Conservation (phyloP, 2,113 vertebrate genomes). For the Ptyas mucosa region DNA sequence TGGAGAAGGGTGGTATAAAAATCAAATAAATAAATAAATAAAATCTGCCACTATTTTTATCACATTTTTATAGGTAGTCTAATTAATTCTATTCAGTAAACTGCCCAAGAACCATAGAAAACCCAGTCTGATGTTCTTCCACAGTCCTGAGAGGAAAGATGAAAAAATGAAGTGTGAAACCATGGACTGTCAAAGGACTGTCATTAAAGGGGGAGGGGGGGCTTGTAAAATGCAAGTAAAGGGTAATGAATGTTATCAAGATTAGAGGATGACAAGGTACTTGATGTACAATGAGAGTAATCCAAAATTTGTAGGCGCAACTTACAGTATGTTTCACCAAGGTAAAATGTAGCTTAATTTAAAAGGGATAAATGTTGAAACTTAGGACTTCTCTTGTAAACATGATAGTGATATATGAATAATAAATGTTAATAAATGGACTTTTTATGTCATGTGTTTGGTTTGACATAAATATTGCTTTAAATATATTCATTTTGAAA, state of each 20-base stretch:
- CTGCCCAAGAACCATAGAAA: background rate
- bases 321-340: background rate
- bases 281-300: background rate
- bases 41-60: background rate
- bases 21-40: too few species aligned
- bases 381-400: conserved; percentile 28
- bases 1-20: too few species aligned
- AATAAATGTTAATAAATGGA: background rate
- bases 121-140: background rate
- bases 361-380: conserved; percentile 28
- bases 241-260: background rate
- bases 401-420: background rate
- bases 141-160: background rate
- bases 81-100: background rate
- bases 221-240: background rate
- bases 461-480: background rate
- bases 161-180: background rate
- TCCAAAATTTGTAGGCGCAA: background rate
- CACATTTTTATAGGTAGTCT: background rate
- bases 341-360: conserved; percentile 24
- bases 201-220: background rate
- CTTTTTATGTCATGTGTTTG: background rate
- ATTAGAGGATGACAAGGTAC: background rate
- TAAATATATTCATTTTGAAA: conserved; percentile 6
- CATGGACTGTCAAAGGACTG: background rate